Base-by-base conservation (phyloP, 2,797 vertebrate genomes). In the Microchirus variegatus region DNA sequence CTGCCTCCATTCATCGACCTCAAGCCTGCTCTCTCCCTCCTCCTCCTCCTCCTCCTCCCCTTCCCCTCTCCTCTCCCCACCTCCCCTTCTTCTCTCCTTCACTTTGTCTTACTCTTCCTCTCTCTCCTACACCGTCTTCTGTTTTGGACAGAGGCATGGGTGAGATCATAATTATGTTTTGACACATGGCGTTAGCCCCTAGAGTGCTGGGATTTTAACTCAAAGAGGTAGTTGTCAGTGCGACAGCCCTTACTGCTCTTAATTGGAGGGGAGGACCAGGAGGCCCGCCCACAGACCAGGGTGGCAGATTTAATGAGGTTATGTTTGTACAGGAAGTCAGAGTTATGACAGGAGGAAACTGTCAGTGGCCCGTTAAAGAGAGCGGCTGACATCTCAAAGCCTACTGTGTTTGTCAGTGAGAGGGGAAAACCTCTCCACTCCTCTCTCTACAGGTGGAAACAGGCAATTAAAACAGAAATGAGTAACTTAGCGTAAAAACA, bases 241-340 rank as follows among this genome's bases (percentile, higher is more conserved):
- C 89, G 85, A 91, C 91, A 91, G 86, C 87, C 86, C 85, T 84
- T 87, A 89, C 87, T 84, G 77, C 80, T 89, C 86, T 87, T 94
- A 92, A 93, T 93, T 91, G 90, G 91, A 90, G 89, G 83, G 90
- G 86, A 89, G 90, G 89, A 86, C 82, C 83, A 72, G 78, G 80
- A 91, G 91, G 82, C 86, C 90, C 82, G 79, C 87, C 90, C 89
- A 90, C 85, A 87, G 89, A 90, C 84, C 75, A 63, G 77, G 78
- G 82, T 89, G 88, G 85, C 84, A 81, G 75, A 90, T 89, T 91
- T 94, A 93, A 94, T 92, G 92, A 94, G 92, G 88, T 90, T 89
- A 90, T 90, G 88, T 90, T 90, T 86, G 87, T 83, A 85, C 83
- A 89, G 89, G 83, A 91, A 92, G 87, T 90, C 87, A 84, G 82